Conservation (phyloP, 2,888 invertebrate species). For the Drosophila anomalata region DNA sequence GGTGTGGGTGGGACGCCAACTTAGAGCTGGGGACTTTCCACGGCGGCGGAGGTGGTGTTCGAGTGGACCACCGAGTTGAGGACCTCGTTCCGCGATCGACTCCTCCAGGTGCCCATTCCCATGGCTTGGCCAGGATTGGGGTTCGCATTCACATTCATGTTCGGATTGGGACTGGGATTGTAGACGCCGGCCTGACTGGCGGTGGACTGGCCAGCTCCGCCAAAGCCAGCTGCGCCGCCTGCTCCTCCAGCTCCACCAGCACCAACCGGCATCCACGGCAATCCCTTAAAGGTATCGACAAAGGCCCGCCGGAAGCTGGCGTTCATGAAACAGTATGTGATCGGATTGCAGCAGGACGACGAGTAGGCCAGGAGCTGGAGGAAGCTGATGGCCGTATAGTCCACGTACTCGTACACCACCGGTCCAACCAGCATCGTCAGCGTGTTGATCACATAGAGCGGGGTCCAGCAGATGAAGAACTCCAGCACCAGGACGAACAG, state of each 20-base stretch:
- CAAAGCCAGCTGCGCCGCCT: not conserved
- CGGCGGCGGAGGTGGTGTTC: slow-evolving; percentile 44
- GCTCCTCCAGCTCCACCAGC: slow-evolving; percentile 11
- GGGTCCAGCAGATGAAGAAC: slow-evolving; percentile 97
- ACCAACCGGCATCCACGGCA: slow-evolving; percentile 56
- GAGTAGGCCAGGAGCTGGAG: slow-evolving; percentile 92
- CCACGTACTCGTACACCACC: slow-evolving; percentile 89
- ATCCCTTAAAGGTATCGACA: slow-evolving; percentile 66
- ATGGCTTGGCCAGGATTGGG: slow-evolving; percentile 45
- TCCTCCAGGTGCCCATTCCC: slow-evolving; percentile 54
- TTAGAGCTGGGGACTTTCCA: slow-evolving; percentile 62
- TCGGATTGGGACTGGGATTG: slow-evolving; percentile 7
- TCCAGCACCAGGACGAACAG: slow-evolving; percentile 94
- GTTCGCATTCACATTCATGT: not conserved
- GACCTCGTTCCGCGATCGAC: slow-evolving; percentile 57
- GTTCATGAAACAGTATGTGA: slow-evolving; percentile 97
- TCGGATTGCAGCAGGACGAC: slow-evolving; percentile 94
- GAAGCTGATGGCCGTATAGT: slow-evolving; percentile 89
- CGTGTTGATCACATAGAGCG: slow-evolving; percentile 92
- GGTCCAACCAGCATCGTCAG: slow-evolving; percentile 89
- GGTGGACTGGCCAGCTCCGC: slow-evolving; percentile 26
- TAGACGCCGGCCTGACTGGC: slow-evolving; percentile 54
- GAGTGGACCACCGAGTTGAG: slow-evolving; percentile 59
- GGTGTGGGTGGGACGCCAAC: slow-evolving; percentile 2
- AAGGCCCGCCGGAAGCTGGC: slow-evolving; percentile 91